Percentiles rank a stretch among this genome's conserved stretches.
These are phyloP conservation scores for Stratiomys singularior DNA, from an alignment of 2,888 invertebrate genomes.

Conservation along the genomic window DNA sequence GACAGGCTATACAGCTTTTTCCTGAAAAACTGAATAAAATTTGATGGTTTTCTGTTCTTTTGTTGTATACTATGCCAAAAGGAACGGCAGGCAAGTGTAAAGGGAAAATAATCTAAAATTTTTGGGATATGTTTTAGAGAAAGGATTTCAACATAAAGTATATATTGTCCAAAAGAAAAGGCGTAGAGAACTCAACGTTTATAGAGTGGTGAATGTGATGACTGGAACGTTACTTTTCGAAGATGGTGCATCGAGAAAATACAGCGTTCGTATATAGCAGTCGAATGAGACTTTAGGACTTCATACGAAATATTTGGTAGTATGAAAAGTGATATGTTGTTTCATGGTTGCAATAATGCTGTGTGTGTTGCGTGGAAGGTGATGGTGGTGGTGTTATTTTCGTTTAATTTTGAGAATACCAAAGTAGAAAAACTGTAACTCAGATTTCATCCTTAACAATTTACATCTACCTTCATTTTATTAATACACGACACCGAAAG, in stretches of 20 bases:
- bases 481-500: constrained; percentile 13
- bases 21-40: constrained; percentile 29
- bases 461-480: not conserved
- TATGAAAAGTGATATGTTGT: not conserved
- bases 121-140: constrained; percentile 9
- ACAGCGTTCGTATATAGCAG: not conserved
- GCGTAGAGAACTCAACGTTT: not conserved
- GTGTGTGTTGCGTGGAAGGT: not conserved
- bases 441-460: constrained; percentile 11
- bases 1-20: constrained; percentile 11
- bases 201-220: not conserved
- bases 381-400: not conserved
- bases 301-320: not conserved
- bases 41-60: constrained; percentile 36
- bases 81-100: not conserved
- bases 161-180: constrained; percentile 15
- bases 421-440: not conserved
- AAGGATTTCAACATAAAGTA: not conserved
- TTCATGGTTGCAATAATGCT: not conserved
- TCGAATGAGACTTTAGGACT: no score
- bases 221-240: not conserved
- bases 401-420: not conserved
- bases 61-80: not conserved
- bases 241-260: not conserved
- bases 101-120: not conserved